These are phyloP conservation scores for Carlito syrichta DNA, from an alignment of 2,113 vertebrate genomes.

Conservation along the genomic window DNA sequence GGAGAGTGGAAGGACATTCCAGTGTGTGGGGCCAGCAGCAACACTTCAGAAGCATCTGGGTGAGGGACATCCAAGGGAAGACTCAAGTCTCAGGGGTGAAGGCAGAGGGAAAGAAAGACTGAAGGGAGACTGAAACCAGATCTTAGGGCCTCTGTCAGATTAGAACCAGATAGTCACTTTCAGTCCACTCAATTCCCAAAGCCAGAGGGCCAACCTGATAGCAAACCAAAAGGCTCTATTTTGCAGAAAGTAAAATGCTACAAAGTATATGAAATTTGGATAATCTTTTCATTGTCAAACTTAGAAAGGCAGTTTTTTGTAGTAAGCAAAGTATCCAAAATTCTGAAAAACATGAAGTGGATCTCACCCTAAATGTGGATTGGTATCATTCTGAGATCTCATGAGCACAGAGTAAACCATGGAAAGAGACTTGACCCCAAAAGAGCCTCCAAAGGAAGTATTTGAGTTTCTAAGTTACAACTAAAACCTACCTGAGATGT, in stretches of 20 bases:
- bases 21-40: not conserved
- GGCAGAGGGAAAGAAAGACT: not conserved
- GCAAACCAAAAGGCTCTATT: not conserved
- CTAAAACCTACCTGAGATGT: slow-evolving; percentile 17
- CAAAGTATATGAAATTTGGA: not conserved
- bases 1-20: too few species aligned
- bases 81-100: fast-evolving
- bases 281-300: not conserved
- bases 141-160: not conserved
- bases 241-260: not conserved
- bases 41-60: not conserved
- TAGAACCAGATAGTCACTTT: not conserved
- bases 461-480: slow-evolving; percentile 10
- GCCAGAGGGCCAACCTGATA: not conserved
- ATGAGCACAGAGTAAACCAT: not conserved
- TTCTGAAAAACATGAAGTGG: not conserved
- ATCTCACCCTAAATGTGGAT: not conserved
- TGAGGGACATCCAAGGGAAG: fast-evolving
- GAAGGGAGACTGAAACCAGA: not conserved
- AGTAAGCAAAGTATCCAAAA: not conserved
- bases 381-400: not conserved
- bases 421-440: not conserved
- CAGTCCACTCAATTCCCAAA: not conserved
- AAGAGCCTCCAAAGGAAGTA: slow-evolving; percentile 16
- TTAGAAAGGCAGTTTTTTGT: not conserved